These are phyloP conservation scores for Hypanus sabinus DNA, from an alignment of 2,113 vertebrate species.

Conservation along the genomic window DNA sequence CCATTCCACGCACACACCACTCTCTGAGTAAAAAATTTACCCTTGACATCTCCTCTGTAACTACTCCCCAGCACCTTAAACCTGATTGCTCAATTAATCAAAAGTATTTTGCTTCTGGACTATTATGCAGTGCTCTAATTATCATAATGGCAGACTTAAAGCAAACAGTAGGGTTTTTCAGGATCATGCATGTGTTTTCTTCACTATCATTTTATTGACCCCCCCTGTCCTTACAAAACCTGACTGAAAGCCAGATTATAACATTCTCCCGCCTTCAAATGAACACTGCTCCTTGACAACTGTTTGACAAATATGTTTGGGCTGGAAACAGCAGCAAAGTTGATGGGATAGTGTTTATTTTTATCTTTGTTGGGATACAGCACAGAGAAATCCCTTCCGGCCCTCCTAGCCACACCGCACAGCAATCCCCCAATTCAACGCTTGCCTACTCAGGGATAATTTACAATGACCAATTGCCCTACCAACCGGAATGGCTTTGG, in stretches of 20 bases:
- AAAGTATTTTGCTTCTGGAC: background rate
- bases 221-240: background rate
- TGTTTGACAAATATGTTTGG: background rate
- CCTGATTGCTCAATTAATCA: too few species aligned
- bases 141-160: background rate
- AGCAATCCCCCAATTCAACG: too few species aligned
- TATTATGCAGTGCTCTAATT: background rate
- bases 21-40: too few species aligned
- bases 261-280: background rate
- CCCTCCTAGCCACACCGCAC: too few species aligned
- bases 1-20: too few species aligned
- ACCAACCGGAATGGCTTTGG: too few species aligned
- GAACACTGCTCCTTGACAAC: background rate
- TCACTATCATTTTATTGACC: background rate
- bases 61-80: too few species aligned
- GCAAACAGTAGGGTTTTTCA: background rate
- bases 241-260: background rate
- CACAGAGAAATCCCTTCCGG: too few species aligned
- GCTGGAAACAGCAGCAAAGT: background rate
- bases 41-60: too few species aligned
- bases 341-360: background rate
- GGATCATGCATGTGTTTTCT: background rate
- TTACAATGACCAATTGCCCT: too few species aligned
- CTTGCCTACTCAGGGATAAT: too few species aligned
- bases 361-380: too few species aligned